These are phyloP conservation scores for Zygaena filipendulae DNA, from an alignment of 2,888 invertebrate genomes.

Conservation along the genomic window DNA sequence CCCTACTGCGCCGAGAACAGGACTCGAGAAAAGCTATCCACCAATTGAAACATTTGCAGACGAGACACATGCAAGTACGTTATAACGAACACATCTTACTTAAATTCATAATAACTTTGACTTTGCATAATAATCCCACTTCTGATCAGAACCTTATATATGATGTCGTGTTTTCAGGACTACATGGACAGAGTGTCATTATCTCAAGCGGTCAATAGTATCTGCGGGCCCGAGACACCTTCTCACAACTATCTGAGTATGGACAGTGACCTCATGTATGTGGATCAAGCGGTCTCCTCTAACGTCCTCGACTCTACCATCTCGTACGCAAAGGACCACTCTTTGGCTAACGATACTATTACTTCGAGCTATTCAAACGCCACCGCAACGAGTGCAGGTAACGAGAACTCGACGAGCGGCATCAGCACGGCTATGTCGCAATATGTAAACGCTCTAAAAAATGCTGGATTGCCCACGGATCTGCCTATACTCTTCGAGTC, in stretches of 20 bases:
- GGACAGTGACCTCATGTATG: conserved; percentile 51
- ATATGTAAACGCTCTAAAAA: conserved; percentile 59
- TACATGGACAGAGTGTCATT: conserved; percentile 56
- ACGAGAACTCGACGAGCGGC: conserved; percentile 28
- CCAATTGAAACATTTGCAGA: conserved; percentile 51
- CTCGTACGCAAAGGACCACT: conserved; percentile 35
- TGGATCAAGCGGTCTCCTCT: conserved; percentile 44
- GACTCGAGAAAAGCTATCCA: conserved; percentile 60
- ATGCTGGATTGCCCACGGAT: conserved; percentile 53
- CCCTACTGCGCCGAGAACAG: conserved; percentile 48
- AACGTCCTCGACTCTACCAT: conserved; percentile 40
- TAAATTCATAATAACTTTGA: no score
- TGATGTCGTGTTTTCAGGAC: conserved; percentile 44
- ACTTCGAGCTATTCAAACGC: conserved; percentile 36
- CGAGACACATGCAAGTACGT: conserved; percentile 55
- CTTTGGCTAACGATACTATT: conserved; percentile 37
- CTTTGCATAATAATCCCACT: neutral
- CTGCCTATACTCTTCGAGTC: conserved; percentile 72
- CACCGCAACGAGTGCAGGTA: conserved; percentile 27
- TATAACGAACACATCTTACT: no score
- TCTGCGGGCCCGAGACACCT: conserved; percentile 44
- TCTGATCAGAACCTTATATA: no score
- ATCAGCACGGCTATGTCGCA: conserved; percentile 56
- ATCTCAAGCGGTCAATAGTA: conserved; percentile 56
- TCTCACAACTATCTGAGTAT: conserved; percentile 42